Evolutionary conservation across 2,888 invertebrate species (phyloP).

Genomic region (Pheosia gnoma): DNA sequence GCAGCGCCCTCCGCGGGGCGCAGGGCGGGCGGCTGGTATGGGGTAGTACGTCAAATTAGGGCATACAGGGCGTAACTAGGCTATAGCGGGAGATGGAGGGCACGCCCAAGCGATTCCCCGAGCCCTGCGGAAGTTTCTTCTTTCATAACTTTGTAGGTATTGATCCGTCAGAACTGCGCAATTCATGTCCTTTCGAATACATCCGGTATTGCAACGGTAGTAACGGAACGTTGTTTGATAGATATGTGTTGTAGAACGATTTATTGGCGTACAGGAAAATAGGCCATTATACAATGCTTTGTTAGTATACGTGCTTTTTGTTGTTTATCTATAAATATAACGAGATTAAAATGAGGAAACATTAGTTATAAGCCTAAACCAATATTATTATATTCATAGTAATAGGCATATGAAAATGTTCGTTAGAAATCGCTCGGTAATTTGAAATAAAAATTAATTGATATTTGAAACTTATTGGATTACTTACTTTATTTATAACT

Average conservation of each 20-base stretch:
- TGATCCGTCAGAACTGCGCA: constrained; percentile 82
- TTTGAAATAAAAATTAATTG: too few species aligned
- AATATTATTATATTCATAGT: too few species aligned
- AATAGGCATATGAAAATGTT: too few species aligned
- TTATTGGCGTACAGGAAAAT: neutral
- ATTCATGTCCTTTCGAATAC: constrained; percentile 73
- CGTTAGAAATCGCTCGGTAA: too few species aligned
- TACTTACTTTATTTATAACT: too few species aligned
- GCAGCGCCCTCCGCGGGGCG: constrained; percentile 45
- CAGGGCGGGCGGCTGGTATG: constrained; percentile 42
- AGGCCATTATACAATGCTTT: neutral
- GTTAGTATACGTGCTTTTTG: neutral
- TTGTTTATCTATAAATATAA: too few species aligned
- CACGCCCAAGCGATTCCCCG: constrained; percentile 77
- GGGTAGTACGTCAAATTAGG: constrained; percentile 78
- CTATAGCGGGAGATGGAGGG: constrained; percentile 77
- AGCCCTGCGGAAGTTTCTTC: constrained; percentile 81
- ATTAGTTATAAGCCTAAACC: too few species aligned
- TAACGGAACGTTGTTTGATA: constrained; percentile 47
- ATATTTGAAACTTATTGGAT: too few species aligned
- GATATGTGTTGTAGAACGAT: constrained; percentile 14
- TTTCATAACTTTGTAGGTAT: constrained; percentile 83
- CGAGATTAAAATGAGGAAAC: too few species aligned
- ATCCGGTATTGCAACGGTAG: constrained; percentile 61
- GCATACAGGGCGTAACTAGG: constrained; percentile 83